phyloP scores from a whole-genome alignment of 2,888 invertebrate species.

The Rhingia rostrata region DNA sequence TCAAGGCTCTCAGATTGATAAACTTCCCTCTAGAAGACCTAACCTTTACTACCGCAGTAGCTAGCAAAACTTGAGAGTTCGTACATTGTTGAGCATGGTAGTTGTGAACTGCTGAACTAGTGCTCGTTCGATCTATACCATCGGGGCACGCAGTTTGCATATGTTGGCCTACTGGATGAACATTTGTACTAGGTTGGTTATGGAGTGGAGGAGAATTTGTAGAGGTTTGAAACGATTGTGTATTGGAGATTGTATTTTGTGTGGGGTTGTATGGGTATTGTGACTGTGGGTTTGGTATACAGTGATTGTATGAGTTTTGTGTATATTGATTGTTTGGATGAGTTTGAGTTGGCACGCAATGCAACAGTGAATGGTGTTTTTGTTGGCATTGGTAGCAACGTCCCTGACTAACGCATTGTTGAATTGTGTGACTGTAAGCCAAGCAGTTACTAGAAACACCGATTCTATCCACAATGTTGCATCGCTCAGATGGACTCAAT shows the following conservation, averaged over 20 bases:
- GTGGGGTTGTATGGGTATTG: neutral
- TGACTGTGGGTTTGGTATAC: neutral
- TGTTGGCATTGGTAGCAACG: constrained; percentile 24
- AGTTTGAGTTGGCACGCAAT: neutral
- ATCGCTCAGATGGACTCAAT: constrained; percentile 13
- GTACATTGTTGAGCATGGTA: neutral
- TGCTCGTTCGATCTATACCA: no score
- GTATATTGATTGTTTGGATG: neutral
- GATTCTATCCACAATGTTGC: neutral
- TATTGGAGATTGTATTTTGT: neutral
- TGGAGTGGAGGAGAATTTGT: neutral
- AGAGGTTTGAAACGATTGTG: neutral
- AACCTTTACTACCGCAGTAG: constrained; percentile 17
- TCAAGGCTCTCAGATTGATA: constrained; percentile 6
- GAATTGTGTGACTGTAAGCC: neutral
- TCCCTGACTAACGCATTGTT: constrained; percentile 7
- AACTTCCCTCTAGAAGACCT: neutral
- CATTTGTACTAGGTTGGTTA: neutral
- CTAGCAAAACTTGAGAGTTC: constrained; percentile 9
- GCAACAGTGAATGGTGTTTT: constrained; percentile 15
- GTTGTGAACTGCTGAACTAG: neutral
- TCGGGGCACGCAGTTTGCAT: neutral
- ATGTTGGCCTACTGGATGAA: neutral
- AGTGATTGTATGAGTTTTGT: no score
- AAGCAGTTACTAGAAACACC: constrained; percentile 4